Percentiles rank a stretch among this genome's conserved stretches.
Conservation (phyloP, 1,140 invertebrate species). For the Conus ventricosus region DNA sequence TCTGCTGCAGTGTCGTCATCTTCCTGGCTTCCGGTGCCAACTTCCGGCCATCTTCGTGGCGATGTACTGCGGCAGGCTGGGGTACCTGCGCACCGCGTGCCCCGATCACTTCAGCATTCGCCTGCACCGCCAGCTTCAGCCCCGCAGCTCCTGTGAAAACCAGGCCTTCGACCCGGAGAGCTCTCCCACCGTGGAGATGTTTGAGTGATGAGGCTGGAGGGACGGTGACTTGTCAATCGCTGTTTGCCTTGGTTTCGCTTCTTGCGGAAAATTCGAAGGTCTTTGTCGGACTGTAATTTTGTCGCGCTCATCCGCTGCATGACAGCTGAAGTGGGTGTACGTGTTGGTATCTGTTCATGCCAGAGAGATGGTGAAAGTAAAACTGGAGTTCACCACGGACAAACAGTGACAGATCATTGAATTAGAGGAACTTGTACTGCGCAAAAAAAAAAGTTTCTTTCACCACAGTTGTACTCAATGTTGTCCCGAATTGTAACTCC, state of each 20-base stretch:
- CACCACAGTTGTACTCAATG: too few species aligned
- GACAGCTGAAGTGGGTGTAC: neutral
- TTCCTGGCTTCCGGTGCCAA: slow-evolving; percentile 77
- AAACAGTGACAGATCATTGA: too few species aligned
- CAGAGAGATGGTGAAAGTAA: neutral
- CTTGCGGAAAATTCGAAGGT: neutral
- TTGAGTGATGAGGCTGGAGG: neutral
- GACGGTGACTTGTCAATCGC: too few species aligned
- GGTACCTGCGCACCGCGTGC: neutral
- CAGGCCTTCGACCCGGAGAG: slow-evolving; percentile 5
- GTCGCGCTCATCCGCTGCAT: neutral
- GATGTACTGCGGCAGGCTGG: slow-evolving; percentile 28
- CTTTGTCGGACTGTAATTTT: neutral
- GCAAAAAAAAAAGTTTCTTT: too few species aligned
- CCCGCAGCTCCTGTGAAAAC: slow-evolving; percentile 6
- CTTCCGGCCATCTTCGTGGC: slow-evolving; percentile 54
- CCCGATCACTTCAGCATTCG: neutral
- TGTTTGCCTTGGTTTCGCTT: neutral
- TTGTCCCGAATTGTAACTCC: too few species aligned
- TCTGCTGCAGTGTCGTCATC: slow-evolving; percentile 88
- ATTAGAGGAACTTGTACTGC: too few species aligned
- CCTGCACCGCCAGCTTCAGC: neutral
- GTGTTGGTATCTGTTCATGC: neutral
- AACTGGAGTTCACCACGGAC: too few species aligned
- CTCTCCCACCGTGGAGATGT: neutral